Evolutionary conservation across 2,797 vertebrate species (phyloP), one percentile per base, ranked within the genome.

Genomic region (Cossypha polioptera): DNA sequence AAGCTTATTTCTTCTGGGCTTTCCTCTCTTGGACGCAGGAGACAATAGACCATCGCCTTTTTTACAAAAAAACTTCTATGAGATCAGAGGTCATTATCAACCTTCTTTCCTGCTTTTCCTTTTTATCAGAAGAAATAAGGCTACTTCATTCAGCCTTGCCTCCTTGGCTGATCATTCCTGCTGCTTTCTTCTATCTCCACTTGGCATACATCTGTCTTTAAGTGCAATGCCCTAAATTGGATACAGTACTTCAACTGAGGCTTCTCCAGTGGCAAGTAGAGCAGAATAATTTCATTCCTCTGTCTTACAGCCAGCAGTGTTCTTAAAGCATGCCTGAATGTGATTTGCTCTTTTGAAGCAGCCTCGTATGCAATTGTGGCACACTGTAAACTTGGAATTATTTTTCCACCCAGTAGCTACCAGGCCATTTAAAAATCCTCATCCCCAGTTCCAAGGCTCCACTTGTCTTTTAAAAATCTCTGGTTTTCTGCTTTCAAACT

Each of bases 241-340:
- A 67, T 50, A 45, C n/a, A 67, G 28, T 63, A 38, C 47, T 91
- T 85, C 4, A 5, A 80, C 59, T 79, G 75, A 94, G 69, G 58
- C 47, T 91, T 81, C 79, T 94, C 35, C 76, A 90, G 65, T 35
- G 62, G 71, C 79, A 95, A 96, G 47, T 91, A 96, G 91, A 92
- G 94, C 93, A 96, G 96, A 96, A 95, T 92, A 94, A 94, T 95
- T 90, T 75, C 33, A 71, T 81, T 91, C n/a, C 62, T 83, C 75
- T 92, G 76, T 80, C 62, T 91, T 88, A 72, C 47, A 91, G 43
- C 62, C 54, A 91, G 35, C 35, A 69, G 42, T 66, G 65, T 28
- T 83, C 50, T 55, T 72, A 77, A 80, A 77, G 78, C 57, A 31
- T 77, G 35, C 45, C 61, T 81, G 61, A 77, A 62, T 65, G 50